phyloP scores from a whole-genome alignment of 2,888 invertebrate species.

The Ctenicera cuprea region DNA sequence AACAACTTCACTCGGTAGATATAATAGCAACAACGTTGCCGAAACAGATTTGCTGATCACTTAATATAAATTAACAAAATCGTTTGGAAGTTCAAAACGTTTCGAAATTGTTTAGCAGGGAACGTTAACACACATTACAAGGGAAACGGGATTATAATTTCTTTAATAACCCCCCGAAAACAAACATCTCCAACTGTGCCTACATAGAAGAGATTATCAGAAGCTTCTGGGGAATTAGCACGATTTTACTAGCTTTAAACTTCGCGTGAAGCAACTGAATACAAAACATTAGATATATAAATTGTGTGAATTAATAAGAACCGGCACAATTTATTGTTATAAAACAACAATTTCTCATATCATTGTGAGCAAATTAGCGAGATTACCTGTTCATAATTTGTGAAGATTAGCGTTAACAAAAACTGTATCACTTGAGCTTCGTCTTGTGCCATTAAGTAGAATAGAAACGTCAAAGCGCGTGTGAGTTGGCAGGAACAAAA shows the following conservation, averaged over 20 bases:
- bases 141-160: neutral
- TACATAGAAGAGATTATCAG: neutral
- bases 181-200: constrained; percentile 1
- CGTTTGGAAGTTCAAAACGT: neutral
- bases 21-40: constrained; percentile 11
- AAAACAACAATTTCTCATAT: too few relatives aligned
- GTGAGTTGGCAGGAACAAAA: neutral
- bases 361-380: neutral
- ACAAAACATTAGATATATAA: too few relatives aligned
- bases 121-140: neutral
- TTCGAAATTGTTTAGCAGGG: neutral
- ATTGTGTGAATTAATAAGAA: neutral
- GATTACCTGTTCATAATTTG: neutral
- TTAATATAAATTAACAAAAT: constrained; percentile 1
- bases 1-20: constrained; percentile 14
- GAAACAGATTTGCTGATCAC: neutral
- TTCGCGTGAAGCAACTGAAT: neutral
- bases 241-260: neutral
- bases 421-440: neutral
- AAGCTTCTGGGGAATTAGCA: neutral
- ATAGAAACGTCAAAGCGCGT: constrained; percentile 25
- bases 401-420: neutral
- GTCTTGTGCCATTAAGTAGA: constrained; percentile 14
- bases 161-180: constrained; percentile 3
- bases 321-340: too few relatives aligned